Evolutionary conservation across 1,140 invertebrate species (phyloP).

Genomic region (Holotrichia oblita): DNA sequence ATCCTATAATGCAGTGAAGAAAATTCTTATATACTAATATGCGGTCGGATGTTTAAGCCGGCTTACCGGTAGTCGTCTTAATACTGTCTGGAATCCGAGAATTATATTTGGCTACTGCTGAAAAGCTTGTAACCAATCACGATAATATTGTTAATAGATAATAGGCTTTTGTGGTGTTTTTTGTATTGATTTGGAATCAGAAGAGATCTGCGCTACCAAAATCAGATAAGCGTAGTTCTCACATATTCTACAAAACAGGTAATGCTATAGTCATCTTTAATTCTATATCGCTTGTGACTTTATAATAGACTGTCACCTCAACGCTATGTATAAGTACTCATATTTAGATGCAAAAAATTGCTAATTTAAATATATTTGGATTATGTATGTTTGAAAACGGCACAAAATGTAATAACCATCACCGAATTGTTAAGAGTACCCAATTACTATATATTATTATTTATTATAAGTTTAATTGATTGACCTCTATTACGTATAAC

Average conservation of each 20-base stretch:
- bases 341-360: background rate
- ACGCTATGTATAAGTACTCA: background rate
- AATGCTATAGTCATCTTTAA: background rate
- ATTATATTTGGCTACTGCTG: constrained; percentile 49
- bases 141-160: constrained; percentile 47
- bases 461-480: no score
- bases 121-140: constrained; percentile 43
- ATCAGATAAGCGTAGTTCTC: constrained; percentile 12
- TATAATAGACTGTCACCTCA: background rate
- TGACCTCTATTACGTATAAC: no score
- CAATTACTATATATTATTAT: no score
- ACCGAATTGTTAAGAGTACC: no score
- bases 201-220: background rate
- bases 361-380: no score
- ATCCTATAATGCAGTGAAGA: constrained; percentile 12
- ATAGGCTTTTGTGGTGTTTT: constrained; percentile 43
- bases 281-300: background rate
- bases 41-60: constrained; percentile 40
- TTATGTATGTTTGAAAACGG: no score
- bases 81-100: constrained; percentile 48
- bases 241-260: background rate
- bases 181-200: constrained; percentile 20
- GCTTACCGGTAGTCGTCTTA: constrained; percentile 42
- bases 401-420: no score
- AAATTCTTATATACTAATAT: background rate